These are phyloP conservation scores for Phyllotis vaccarum DNA, from an alignment of 2,797 vertebrate genomes.

Conservation along the genomic window DNA sequence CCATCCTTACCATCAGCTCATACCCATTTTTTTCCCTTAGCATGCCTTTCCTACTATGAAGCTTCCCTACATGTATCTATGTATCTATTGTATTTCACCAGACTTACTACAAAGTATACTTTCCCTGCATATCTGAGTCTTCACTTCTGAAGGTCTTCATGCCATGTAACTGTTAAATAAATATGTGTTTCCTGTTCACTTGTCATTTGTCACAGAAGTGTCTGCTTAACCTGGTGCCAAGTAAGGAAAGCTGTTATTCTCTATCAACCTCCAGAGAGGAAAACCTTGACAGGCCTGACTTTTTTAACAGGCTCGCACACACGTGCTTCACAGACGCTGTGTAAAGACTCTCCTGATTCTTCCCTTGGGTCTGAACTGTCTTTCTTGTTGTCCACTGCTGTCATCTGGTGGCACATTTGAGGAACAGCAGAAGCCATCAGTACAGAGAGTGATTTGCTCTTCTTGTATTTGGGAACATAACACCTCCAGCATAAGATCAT, in stretches of 20 bases:
- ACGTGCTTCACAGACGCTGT: background rate
- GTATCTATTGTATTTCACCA: background rate
- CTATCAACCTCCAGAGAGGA: background rate
- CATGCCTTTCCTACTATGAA: background rate
- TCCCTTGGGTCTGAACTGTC: background rate
- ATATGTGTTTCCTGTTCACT: background rate
- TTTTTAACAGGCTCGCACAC: background rate
- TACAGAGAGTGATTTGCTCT: background rate
- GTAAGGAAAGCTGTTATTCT: background rate
- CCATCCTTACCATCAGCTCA: background rate
- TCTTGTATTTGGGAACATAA: background rate
- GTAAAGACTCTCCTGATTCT: background rate
- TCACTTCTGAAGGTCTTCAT: background rate
- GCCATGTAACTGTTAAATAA: background rate
- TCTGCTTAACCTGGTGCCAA: background rate
- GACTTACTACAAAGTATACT: background rate
- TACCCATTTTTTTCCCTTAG: background rate
- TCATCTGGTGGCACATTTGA: conserved; percentile 73
- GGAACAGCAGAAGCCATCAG: conserved; percentile 29
- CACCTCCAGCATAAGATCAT: background rate
- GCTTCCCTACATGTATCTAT: background rate
- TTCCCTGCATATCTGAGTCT: background rate
- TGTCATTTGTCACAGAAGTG: background rate
- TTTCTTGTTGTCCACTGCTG: conserved; percentile 70
- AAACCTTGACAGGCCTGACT: background rate